Evolutionary conservation across 2,888 invertebrate species (phyloP), one percentile per base, ranked within the genome.

Genomic region (Cactoblastis cactorum): DNA sequence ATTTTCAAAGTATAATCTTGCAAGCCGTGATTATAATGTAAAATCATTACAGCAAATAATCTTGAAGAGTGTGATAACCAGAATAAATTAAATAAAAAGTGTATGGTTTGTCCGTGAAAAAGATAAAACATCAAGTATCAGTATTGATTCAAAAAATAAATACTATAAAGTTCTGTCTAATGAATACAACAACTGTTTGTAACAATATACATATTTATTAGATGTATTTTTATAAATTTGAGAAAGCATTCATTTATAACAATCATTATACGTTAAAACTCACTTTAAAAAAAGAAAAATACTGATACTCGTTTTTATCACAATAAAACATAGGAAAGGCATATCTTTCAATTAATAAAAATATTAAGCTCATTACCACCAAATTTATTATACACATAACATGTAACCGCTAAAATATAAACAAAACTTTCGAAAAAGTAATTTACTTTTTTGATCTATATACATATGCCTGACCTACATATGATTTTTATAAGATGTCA

Each of bases 21-120:
- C 24, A 43, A 43, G 43, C 28, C 28, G 32, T 43, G 43, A 15
- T 43, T 9, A n/a, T 15, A 15, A 15, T 43, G 28, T 43, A 43
- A 43, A 43, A 43, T 15, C 4, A 43, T 28, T 43, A 28, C 17
- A 43, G 43, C 43, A 43, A 43, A 43, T 32, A 43, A 43, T 32
- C 11, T 43, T 15, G 28, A 28, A 28, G 28, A 17, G 11, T 15
- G 28, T 28, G 14, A 2, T 2, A 28, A 43, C 17, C 14, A 43
- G 15, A 43, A 43, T 43, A 43, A 28, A 24, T 32, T 28, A 43
- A 32, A 19, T 37, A 39, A 35, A 35, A 43, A 17, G 11, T 43
- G n/a, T 17, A 6, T 43, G n/a, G 11, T 41, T 6, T 18, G 41
- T 9, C 22, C 12, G 24, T 43, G 11, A 15, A 14, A 24, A 28